Base-by-base conservation (phyloP, 1,140 invertebrate species). In the Oryzaephilus surinamensis region DNA sequence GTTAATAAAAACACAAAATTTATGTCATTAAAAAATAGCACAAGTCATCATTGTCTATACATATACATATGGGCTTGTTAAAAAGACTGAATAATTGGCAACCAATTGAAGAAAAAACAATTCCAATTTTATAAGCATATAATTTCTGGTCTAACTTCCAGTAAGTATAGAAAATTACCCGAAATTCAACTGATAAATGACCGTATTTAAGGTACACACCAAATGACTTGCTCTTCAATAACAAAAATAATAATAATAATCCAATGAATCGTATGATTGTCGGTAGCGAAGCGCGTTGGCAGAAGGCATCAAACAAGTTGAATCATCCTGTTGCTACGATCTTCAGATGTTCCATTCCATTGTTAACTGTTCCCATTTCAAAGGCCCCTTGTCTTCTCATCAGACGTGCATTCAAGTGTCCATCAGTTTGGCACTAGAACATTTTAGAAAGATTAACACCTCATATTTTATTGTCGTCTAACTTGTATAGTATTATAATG, bases 371-470 rank as follows among this genome's bases (percentile, higher is more conserved):
- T 44, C 30, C 34, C 37, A 24, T 37, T 43, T 43, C 41, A 40
- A 43, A 39, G 40, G 20, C 41, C 43, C 38, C 48, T 50, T 50
- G 44, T 50, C 30, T 47, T 45, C 48, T 50, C 48, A 47, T 50
- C 48, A 50, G 32, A 17, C n/a, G 32, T 28, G 26, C 31, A 46
- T 50, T 47, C 44, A 50, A 27, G 23, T 46, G 44, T 47, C 45
- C 38, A 38, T 47, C 44, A 47, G 38, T 42, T 45, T 43, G 44
- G 45, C 48, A 50, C 48, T 50, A 43, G 48, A 50, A 50, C 48
- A 41, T 47, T 36, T 43, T 41, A 35, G 44, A 41, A 50, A 43
- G 48, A 50, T 50, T 50, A 50, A 50, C 48, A 50, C 45, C 44
- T 50, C 48, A 40, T 31, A 41, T 36, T 45, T 48, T 48, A 44